Conservation (phyloP, 2,797 vertebrate species). For the Neosilurus mollespiculum region DNA sequence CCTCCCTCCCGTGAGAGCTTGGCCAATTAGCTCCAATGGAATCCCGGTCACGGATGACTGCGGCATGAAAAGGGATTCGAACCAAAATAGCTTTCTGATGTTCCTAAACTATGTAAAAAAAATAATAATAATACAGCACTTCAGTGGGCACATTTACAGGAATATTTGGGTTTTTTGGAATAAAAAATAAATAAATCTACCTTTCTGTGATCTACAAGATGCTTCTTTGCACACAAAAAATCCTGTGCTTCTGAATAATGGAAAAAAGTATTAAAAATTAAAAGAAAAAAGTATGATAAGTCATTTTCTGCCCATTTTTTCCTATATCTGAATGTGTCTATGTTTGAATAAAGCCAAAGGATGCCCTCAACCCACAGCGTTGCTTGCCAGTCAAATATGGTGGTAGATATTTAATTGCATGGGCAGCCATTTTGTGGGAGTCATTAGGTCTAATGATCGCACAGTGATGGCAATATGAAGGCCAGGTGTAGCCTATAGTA, state of each 20-base stretch:
- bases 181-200: not conserved
- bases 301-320: not conserved
- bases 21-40: too few relatives aligned
- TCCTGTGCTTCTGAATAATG: not conserved
- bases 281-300: too few relatives aligned
- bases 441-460: slow-evolving; percentile 16
- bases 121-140: too few relatives aligned
- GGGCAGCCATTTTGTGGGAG: slow-evolving; percentile 3
- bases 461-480: not conserved
- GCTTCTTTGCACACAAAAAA: not conserved
- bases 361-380: not conserved
- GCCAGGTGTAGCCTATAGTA: not conserved
- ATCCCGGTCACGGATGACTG: too few relatives aligned
- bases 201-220: not conserved
- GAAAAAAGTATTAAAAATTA: too few relatives aligned
- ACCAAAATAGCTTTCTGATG: too few relatives aligned
- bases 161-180: too few relatives aligned
- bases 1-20: too few relatives aligned
- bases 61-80: too few relatives aligned
- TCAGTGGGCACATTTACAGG: not conserved
- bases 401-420: slow-evolving; percentile 6
- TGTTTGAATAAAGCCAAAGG: not conserved
- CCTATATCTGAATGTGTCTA: not conserved
- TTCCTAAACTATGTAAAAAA: not conserved
- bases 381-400: not conserved